A percentile compares a stretch with the other conserved stretches of the same genome.
Conservation (phyloP, 2,888 invertebrate species). For the Itoplectis maculator region DNA sequence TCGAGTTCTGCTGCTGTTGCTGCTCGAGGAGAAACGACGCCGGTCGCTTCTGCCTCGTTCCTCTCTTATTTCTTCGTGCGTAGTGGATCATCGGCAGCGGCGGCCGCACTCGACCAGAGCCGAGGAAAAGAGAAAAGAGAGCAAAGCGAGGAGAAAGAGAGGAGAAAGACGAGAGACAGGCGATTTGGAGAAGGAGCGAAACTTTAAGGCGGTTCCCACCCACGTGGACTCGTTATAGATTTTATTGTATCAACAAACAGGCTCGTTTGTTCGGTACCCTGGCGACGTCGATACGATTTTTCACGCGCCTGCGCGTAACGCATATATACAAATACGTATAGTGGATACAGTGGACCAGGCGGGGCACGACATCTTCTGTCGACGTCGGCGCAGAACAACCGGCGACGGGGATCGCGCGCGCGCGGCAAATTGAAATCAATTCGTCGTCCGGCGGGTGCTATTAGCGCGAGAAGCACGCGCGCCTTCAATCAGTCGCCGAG, state of each 20-base stretch:
- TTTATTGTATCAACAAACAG: conserved; percentile 69
- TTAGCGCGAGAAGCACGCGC: conserved; percentile 49
- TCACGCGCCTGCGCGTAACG: conserved; percentile 19
- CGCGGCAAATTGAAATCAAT: conserved; percentile 70
- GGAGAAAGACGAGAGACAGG: conserved; percentile 14
- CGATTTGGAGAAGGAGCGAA: conserved; percentile 11
- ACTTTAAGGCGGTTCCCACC: conserved; percentile 68
- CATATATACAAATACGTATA: not conserved
- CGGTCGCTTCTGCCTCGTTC: conserved; percentile 15
- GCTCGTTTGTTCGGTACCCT: conserved; percentile 59
- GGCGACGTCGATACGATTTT: conserved; percentile 49
- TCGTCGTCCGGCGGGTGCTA: conserved; percentile 67
- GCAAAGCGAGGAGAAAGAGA: not conserved
- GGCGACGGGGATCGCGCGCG: too few relatives aligned
- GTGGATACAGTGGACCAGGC: too few relatives aligned
- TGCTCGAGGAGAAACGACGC: conserved; percentile 30
- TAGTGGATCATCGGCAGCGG: conserved; percentile 3
- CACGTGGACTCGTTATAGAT: conserved; percentile 69
- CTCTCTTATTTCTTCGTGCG: conserved; percentile 21
- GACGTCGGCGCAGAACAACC: not conserved
- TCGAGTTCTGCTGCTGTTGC: not conserved
- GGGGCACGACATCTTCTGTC: too few relatives aligned
- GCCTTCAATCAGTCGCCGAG: conserved; percentile 9
- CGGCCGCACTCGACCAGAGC: not conserved
- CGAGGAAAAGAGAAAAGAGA: not conserved